phyloP scores from a whole-genome alignment of 2,113 vertebrate genomes.

The Triplophysa dalaica region DNA sequence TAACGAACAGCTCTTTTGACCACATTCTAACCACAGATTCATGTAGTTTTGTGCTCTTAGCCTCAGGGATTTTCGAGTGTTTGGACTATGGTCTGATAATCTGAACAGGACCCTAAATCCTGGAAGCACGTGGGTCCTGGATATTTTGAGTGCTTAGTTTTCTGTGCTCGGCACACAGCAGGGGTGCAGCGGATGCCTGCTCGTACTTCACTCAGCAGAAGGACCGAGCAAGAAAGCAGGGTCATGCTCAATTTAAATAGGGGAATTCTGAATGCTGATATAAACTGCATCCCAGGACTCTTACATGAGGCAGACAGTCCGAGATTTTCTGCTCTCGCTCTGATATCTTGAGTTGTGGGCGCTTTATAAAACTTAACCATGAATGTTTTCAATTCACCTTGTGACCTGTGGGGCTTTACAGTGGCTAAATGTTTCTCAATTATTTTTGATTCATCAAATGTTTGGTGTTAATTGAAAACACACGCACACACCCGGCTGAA shows the following conservation, averaged over 20 bases:
- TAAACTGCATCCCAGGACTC: conserved; percentile 24
- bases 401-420: not conserved
- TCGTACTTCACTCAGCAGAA: conserved; percentile 12
- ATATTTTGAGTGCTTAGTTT: conserved; percentile 25
- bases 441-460: not conserved
- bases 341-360: conserved; percentile 18
- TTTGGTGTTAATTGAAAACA: conserved; percentile 25
- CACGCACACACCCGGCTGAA: not conserved
- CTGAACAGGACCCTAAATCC: conserved; percentile 5
- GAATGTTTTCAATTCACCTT: conserved; percentile 39
- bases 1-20: conserved; percentile 43
- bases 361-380: conserved; percentile 41
- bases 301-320: conserved; percentile 26
- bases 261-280: conserved; percentile 47
- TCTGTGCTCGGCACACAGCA: not conserved
- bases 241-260: conserved; percentile 50
- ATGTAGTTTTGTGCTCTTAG: not conserved
- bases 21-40: not conserved
- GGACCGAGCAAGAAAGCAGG: conserved; percentile 12
- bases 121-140: conserved; percentile 22
- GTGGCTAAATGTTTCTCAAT: not conserved
- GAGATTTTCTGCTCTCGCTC: conserved; percentile 22
- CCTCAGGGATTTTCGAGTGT: conserved; percentile 18
- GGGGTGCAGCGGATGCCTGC: conserved; percentile 21
- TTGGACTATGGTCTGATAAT: conserved; percentile 36